Base-by-base conservation (phyloP, 1,140 invertebrate species). In the Kradibia gibbosae region DNA sequence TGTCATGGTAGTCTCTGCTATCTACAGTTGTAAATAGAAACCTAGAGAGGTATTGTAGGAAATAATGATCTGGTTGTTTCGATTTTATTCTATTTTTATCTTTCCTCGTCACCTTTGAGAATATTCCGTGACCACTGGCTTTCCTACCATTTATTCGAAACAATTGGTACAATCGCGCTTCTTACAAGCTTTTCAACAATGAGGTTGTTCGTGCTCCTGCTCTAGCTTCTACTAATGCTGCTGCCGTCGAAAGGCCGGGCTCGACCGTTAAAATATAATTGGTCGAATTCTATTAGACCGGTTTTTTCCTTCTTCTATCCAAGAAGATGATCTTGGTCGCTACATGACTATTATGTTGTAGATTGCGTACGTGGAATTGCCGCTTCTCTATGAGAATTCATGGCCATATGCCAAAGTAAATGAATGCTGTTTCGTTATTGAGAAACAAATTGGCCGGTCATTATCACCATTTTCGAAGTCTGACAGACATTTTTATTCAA, bases 271-370 rank as follows among this genome's bases (percentile, higher is more conserved):
- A 78, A 77, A 72, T 62, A 89, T 89, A 89, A 90, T 90, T 87
- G 87, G 81, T 73, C 75, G 84, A 87, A 88, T 88, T 88, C 87
- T 88, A 88, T 88, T 88, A 89, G 84, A 86, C 78, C 82, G 80
- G 80, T 82, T 82, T 78, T 71, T 60, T 71, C 31, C 48, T 22
- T n/a, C 39, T 17, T 60, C 31, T 48, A 48, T 76, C 67, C 28
- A 22, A 31, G 34, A 22, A 22, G 17, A 45, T 25, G 39, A 78
- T 55, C 72, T 17, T 31, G 73, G 36, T 20, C 34, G n/a, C 34
- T 50, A 28, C 15, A 5, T 55, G 72, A 74, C 73, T 60, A 75
- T 72, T 80, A 80, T 73, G 10, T 50, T 28, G 34, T 67, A 28
- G 77, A 17, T 57, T 36, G 31, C 53, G 42, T 75, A 81, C 80